Conservation (phyloP, 2,888 invertebrate species). For the Thumatha senex region DNA sequence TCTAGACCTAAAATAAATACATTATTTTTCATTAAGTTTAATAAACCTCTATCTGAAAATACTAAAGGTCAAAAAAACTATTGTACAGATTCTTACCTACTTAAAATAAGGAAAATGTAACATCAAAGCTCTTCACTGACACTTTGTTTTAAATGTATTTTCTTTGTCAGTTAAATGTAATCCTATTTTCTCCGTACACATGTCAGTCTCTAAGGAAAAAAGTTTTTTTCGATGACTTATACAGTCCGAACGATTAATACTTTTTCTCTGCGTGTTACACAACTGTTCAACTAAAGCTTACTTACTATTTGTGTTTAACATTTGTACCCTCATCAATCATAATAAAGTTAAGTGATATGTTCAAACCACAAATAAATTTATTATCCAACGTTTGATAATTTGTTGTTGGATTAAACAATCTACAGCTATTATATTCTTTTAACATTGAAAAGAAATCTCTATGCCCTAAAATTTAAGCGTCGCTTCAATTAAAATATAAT, state of each 20-base stretch:
- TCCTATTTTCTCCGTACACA: constrained; percentile 11
- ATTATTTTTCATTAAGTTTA: no score
- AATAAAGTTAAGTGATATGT: not conserved
- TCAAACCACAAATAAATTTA: no score
- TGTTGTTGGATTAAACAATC: not conserved
- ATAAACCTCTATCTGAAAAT: not conserved
- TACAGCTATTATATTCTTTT: not conserved
- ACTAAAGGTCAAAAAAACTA: not conserved
- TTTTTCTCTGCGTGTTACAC: constrained; percentile 3
- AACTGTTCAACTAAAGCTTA: not conserved
- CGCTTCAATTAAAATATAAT: no score
- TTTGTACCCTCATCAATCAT: not conserved
- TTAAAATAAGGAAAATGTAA: constrained; percentile 18
- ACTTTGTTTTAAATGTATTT: constrained; percentile 11
- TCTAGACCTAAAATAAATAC: no score
- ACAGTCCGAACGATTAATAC: constrained; percentile 11
- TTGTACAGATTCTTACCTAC: constrained; percentile 7
- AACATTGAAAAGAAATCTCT: not conserved
- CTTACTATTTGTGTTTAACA: not conserved
- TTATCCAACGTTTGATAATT: not conserved
- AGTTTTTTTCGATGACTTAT: constrained; percentile 4
- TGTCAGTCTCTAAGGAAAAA: constrained; percentile 14
- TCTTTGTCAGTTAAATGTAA: constrained; percentile 7
- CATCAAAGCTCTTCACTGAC: constrained; percentile 6
- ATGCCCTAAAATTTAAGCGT: no score